Evolutionary conservation across 2,797 vertebrate genomes (phyloP).

Genomic region (Crocidura indochinensis): DNA sequence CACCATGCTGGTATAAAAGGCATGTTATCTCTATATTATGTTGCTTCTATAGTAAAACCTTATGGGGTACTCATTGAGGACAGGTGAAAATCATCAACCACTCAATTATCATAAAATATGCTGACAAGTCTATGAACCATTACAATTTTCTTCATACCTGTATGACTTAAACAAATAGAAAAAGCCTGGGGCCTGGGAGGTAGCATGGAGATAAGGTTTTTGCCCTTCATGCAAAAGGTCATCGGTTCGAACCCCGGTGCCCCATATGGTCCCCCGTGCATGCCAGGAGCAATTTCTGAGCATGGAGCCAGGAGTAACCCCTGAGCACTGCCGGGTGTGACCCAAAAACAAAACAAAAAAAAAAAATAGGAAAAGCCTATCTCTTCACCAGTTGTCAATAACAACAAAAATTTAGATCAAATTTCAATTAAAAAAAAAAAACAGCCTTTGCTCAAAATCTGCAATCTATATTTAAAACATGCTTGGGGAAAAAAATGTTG

Average conservation of each 20-base stretch:
- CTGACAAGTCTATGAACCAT: constrained; percentile 21
- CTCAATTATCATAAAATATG: constrained; percentile 1
- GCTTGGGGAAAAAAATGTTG: neutral
- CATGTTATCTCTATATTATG: neutral
- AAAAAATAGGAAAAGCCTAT: constrained; percentile 23
- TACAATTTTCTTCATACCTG: neutral
- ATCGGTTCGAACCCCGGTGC: no score
- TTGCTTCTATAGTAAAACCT: constrained; percentile 14
- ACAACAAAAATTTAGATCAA: neutral
- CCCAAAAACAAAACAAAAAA: no score
- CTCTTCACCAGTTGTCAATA: neutral
- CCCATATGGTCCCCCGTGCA: no score
- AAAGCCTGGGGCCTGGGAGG: no score
- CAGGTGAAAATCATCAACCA: constrained; percentile 62
- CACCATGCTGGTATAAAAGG: constrained; percentile 4
- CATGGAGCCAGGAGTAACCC: no score
- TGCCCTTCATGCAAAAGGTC: no score
- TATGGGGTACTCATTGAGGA: constrained; percentile 41
- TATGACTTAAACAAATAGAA: neutral
- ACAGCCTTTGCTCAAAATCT: neutral
- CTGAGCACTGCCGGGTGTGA: no score
- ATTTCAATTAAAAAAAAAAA: neutral
- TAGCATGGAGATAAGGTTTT: no score
- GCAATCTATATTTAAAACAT: neutral
- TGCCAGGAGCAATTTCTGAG: no score